A percentile compares a stretch with the other conserved stretches of the same genome.
These are phyloP conservation scores for Melanotaenia pygmaea DNA, from an alignment of 2,797 vertebrate genomes.

Conservation along the genomic window DNA sequence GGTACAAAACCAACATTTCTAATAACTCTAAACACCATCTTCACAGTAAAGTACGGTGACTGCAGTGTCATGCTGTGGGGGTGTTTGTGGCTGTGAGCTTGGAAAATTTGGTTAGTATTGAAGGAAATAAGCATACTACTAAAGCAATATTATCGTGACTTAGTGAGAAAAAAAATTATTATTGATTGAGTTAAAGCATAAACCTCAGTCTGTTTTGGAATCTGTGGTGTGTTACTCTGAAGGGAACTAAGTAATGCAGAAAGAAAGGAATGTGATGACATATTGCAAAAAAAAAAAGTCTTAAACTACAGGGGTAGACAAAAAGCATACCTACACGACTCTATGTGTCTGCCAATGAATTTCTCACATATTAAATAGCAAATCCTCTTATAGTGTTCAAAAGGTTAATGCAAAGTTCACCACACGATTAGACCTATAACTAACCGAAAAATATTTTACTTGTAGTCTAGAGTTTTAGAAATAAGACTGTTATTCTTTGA, in stretches of 20 bases:
- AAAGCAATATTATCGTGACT: too few species aligned
- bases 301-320: neutral
- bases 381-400: neutral
- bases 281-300: neutral
- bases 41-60: too few species aligned
- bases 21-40: too few species aligned
- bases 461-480: neutral
- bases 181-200: too few species aligned
- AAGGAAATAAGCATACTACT: too few species aligned
- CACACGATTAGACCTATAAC: neutral
- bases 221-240: too few species aligned
- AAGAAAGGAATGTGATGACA: neutral
- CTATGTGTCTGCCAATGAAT: neutral
- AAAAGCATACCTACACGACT: neutral
- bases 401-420: slow-evolving; percentile 2
- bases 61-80: too few species aligned
- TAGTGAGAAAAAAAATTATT: too few species aligned
- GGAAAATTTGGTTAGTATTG: too few species aligned
- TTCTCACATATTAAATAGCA: neutral
- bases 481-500: neutral
- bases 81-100: too few species aligned
- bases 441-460: neutral
- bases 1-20: too few species aligned
- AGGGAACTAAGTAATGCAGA: neutral
- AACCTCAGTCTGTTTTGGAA: too few species aligned